These are phyloP conservation scores for Aradophagus sp. DNA, from an alignment of 1,140 invertebrate species.

Conservation along the genomic window DNA sequence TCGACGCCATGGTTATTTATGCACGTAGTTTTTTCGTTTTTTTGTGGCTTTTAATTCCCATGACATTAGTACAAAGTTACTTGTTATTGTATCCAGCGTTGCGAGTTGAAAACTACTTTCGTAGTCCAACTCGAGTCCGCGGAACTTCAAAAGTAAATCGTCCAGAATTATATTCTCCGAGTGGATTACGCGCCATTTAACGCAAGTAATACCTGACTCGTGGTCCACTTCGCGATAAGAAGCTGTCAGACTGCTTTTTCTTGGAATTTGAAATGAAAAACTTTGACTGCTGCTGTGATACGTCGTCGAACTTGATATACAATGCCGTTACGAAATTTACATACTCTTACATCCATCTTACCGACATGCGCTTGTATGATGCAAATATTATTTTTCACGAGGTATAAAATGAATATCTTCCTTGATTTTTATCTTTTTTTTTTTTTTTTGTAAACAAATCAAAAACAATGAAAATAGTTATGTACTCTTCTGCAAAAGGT, in stretches of 20 bases:
- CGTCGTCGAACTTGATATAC: slow-evolving; percentile 16
- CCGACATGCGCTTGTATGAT: no score
- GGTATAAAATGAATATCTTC: no score
- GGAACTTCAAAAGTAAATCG: slow-evolving; percentile 63
- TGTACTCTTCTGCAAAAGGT: no score
- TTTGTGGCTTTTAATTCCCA: slow-evolving; percentile 46
- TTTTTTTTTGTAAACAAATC: no score
- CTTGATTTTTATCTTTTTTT: no score
- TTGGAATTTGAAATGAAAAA: slow-evolving; percentile 41
- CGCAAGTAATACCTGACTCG: slow-evolving; percentile 53
- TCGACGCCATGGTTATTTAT: slow-evolving; percentile 28
- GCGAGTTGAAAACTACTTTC: slow-evolving; percentile 51
- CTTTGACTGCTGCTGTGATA: slow-evolving; percentile 8
- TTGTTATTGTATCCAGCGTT: slow-evolving; percentile 54
- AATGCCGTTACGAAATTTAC: slow-evolving; percentile 10
- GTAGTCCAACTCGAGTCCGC: slow-evolving; percentile 17
- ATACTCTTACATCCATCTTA: slow-evolving; percentile 4
- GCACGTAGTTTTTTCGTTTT: slow-evolving; percentile 12
- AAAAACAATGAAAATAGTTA: no score
- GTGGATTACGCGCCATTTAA: slow-evolving; percentile 62
- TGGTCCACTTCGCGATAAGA: slow-evolving; percentile 50
- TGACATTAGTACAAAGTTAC: slow-evolving; percentile 48
- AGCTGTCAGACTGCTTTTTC: slow-evolving; percentile 45
- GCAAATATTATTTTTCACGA: no score
- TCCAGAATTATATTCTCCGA: slow-evolving; percentile 57